Base-by-base conservation (phyloP, 2,888 invertebrate species). In the Didymodactylos carnosus region DNA sequence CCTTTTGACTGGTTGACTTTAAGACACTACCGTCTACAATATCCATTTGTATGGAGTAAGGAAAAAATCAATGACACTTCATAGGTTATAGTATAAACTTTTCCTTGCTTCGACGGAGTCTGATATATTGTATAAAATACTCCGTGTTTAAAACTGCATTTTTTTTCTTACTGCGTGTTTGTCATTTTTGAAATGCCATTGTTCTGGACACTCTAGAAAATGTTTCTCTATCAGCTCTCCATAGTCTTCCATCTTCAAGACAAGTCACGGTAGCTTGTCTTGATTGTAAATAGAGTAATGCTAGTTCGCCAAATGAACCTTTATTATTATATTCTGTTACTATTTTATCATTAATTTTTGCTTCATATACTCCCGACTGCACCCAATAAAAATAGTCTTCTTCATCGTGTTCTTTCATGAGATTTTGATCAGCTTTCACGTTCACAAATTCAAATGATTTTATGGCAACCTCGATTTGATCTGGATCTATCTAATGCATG, bases 381-480 rank as follows among this genome's bases (percentile, higher is more conserved):
- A 97, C 94, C 80, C 95, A 94, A 85, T 97, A 97, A 86, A 97
- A 97, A 86, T 95, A 94, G 85, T 97, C 95, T 39, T 95, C 95
- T 84, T 94, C 95, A 83, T 94, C 94, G 11, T 49, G 23, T 49
- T 49, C 49, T 49, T 25, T 49, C 49, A 49, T 49, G 11, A 49
- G 14, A 11, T 25, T 23, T 49, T 49, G 4, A 10, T 11, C 25
- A 2, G 25, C 2, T 49, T 49, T 49, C 23, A 49, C 49, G 25
- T 49, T 2, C 10, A 25, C 23, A 13, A 19, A 23, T 49, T 49
- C 19, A 49, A 49, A 49, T 25, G 23, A 23, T 49, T 49, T 23
- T 25, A 49, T 49, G 13, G 25, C 6, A 11, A 25, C 25, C 25
- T 49, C 49, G 2, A 49, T 49, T 49, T 49, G 49, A 11, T 49